Evolutionary conservation across 2,113 vertebrate species (phyloP).

Genomic region (Pimephales promelas): DNA sequence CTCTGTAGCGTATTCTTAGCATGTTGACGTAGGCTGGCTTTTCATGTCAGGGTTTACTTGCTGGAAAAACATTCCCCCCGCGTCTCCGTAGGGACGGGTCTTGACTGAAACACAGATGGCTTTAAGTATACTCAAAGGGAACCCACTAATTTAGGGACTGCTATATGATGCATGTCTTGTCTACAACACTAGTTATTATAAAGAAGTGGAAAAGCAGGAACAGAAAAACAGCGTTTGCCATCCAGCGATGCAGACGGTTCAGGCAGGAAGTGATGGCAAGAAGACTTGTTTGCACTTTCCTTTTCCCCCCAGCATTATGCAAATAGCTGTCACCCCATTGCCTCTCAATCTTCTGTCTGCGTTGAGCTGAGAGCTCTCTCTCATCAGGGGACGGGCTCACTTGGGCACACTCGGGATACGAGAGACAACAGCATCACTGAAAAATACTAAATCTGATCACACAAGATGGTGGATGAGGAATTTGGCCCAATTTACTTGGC

Average conservation of each 20-base stretch:
- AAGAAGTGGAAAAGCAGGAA: conserved; percentile 26
- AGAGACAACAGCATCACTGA: conserved; percentile 37
- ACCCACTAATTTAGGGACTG: conserved; percentile 51
- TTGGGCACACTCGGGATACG: conserved; percentile 47
- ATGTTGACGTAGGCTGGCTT: conserved; percentile 24
- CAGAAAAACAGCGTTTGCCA: conserved; percentile 26
- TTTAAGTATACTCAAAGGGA: conserved; percentile 53
- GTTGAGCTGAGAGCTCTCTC: conserved; percentile 57
- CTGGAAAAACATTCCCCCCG: conserved; percentile 38
- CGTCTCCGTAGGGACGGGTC: conserved; percentile 42
- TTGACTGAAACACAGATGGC: conserved; percentile 51
- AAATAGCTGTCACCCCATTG: conserved; percentile 65
- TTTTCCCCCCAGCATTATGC: conserved; percentile 64
- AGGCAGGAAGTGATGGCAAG: conserved; percentile 47
- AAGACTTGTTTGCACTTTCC: conserved; percentile 62
- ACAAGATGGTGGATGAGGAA: conserved; percentile 39
- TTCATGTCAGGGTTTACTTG: conserved; percentile 37
- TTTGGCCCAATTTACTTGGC: neutral
- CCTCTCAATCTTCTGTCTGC: conserved; percentile 60
- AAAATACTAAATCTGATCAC: conserved; percentile 37
- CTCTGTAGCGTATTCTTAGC: conserved; percentile 24
- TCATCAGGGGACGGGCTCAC: conserved; percentile 49
- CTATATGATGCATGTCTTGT: conserved; percentile 46
- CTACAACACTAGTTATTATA: conserved; percentile 47
- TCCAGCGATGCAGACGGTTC: conserved; percentile 34